Evolutionary conservation across 2,113 vertebrate species (phyloP), one percentile per base, ranked within the genome.

Genomic region (Orycteropus afer): DNA sequence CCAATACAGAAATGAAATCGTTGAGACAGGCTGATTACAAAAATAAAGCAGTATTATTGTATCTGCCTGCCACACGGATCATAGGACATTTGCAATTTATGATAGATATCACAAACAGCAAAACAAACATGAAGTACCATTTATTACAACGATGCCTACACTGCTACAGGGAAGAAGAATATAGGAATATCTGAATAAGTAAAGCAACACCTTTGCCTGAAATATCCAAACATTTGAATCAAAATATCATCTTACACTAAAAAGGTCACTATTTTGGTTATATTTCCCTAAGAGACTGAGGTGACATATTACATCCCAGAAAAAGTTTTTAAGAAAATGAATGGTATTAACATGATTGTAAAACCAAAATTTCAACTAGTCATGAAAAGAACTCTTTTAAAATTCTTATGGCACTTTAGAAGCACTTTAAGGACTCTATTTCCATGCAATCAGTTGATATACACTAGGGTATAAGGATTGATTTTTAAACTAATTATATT

Each of bases 21-120:
- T 65, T n/a, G 82, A 95, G 90, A 88, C 95, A 97, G 90, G 27
- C 78, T 93, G 92, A 96, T 96, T 95, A 96, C 67, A 93, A 95
- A 96, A 94, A 93, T 95, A 97, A 96, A 86, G 74, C 85, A 94
- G 88, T 88, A 95, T 95, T 91, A 94, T 93, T 96, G 69, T 84
- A 93, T 97, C 82, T 95, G 88, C 96, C 88, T 96, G 76, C 95
- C 74, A 94, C 88, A 51, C 67, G 95, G 95, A 95, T 93, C 82
- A 47, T 51, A 95, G 79, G 88, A 92, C 88, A 86, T 81, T 85
- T 93, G 85, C 84, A 93, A 96, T 95, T 96, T 94, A 96, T 91
- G 95, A 92, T 63, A 93, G 67, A 79, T 59, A 78, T 86, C 84
- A 94, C 85, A 86, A 92, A 74, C 73, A 95, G 82, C 86, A 92